A percentile compares a stretch with the other conserved stretches of the same genome.
Evolutionary conservation across 1,140 invertebrate species (phyloP).

Genomic region (Scaptomyza graminum): DNA sequence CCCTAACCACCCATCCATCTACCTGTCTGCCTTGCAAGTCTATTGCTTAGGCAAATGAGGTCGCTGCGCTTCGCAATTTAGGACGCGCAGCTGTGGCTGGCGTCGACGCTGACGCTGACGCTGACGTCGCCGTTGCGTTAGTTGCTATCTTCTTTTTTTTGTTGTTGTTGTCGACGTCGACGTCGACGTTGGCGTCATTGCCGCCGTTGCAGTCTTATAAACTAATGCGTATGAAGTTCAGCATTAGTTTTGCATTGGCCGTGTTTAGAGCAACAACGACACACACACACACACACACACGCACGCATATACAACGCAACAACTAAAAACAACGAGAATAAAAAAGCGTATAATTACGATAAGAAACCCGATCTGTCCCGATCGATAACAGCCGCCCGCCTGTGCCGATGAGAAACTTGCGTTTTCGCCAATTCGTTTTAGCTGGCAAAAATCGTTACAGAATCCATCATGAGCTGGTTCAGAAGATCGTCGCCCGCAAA

Average conservation of each 20-base stretch:
- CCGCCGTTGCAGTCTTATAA: conserved; percentile 61
- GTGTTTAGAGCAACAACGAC: conserved; percentile 73
- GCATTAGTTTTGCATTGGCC: conserved; percentile 79
- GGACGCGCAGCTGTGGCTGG: conserved; percentile 21
- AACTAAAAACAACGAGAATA: neutral
- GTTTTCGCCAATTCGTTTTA: conserved; percentile 86
- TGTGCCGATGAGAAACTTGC: conserved; percentile 87
- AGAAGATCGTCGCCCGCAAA: conserved; percentile 86
- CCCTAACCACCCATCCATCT: too few relatives aligned
- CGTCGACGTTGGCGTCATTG: conserved; percentile 11
- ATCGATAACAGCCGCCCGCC: conserved; percentile 31
- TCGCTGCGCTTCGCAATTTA: conserved; percentile 45
- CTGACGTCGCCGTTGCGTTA: conserved; percentile 5
- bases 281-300: conserved; percentile 42
- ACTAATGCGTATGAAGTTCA: conserved; percentile 77
- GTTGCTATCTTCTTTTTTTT: conserved; percentile 53
- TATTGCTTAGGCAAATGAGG: conserved; percentile 40
- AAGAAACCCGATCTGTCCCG: neutral
- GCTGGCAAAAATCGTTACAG: conserved; percentile 86
- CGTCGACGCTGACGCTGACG: conserved; percentile 1
- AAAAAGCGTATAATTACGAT: neutral
- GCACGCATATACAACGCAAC: neutral
- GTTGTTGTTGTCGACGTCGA: conserved; percentile 5
- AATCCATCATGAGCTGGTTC: conserved; percentile 87
- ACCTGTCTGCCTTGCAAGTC: neutral